Evolutionary conservation across 2,888 invertebrate genomes (phyloP).

Genomic region (Hirtodrosophila cameraria): DNA sequence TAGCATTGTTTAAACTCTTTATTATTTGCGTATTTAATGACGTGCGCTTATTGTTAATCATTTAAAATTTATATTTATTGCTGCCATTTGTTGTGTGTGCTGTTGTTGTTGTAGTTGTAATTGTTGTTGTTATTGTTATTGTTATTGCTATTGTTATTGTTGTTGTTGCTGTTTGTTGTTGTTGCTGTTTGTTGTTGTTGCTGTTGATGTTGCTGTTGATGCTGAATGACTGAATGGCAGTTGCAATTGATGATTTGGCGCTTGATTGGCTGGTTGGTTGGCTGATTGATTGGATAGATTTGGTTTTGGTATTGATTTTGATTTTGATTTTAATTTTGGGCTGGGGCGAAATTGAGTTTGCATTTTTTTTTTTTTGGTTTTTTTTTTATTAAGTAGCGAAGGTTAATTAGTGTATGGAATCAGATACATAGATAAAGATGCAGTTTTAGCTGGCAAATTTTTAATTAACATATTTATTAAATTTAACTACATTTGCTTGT

Average conservation of each 20-base stretch:
- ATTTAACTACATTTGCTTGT: constrained; percentile 46
- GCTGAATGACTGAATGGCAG: constrained; percentile 65
- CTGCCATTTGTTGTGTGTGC: constrained; percentile 37
- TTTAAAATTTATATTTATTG: constrained; percentile 50
- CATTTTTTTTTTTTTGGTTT: constrained; percentile 50
- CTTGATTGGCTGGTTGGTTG: constrained; percentile 63
- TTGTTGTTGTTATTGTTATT: too few relatives aligned
- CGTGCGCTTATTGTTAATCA: constrained; percentile 55
- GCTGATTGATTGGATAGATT: constrained; percentile 56
- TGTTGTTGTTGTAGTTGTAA: constrained; percentile 42
- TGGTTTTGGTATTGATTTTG: too few relatives aligned
- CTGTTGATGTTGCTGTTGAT: constrained; percentile 11
- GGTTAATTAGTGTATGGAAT: constrained; percentile 31
- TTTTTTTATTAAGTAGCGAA: constrained; percentile 26
- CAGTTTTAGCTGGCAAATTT: constrained; percentile 38
- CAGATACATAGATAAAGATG: constrained; percentile 31
- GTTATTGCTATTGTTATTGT: constrained; percentile 6
- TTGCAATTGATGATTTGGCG: constrained; percentile 71
- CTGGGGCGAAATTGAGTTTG: constrained; percentile 53
- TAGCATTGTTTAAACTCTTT: constrained; percentile 32
- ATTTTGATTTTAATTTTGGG: constrained; percentile 44
- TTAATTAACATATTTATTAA: constrained; percentile 52
- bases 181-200: constrained; percentile 6
- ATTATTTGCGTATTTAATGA: constrained; percentile 58
- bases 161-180: constrained; percentile 13